Percentiles rank a stretch among this genome's conserved stretches.
Evolutionary conservation across 2,113 vertebrate genomes (phyloP).

Genomic region (Ammodytes marinus): DNA sequence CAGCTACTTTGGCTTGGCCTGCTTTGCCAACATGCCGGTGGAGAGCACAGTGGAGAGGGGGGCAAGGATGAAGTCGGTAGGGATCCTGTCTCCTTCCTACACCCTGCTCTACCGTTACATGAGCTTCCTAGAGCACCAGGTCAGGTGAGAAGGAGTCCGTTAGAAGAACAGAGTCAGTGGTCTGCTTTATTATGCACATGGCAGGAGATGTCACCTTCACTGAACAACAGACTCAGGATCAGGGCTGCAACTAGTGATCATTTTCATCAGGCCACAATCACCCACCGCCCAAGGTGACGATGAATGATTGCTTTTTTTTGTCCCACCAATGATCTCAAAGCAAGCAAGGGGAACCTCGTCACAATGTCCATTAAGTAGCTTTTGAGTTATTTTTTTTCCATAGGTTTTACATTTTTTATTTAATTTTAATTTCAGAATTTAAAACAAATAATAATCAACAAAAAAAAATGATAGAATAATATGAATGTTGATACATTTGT

Average conservation of each 20-base stretch:
- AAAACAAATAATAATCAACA: too few species aligned
- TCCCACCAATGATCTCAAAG: too few species aligned
- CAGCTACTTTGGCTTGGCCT: constrained; percentile 93
- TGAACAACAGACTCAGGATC: neutral
- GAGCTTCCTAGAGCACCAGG: constrained; percentile 98
- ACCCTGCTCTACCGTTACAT: constrained; percentile 95
- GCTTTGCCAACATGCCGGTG: constrained; percentile 97
- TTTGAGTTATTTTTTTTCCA: neutral
- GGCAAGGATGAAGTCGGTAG: constrained; percentile 96
- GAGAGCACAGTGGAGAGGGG: constrained; percentile 94
- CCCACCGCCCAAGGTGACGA: too few species aligned
- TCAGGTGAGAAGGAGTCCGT: constrained; percentile 86
- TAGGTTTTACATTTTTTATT: too few species aligned
- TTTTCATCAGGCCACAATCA: neutral
- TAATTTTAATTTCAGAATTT: too few species aligned
- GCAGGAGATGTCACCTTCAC: neutral
- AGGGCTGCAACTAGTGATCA: neutral
- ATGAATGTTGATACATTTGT: too few species aligned
- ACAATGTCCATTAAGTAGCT: neutral
- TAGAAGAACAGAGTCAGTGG: neutral
- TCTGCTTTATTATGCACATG: neutral
- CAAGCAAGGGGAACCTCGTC: neutral
- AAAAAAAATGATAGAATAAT: too few species aligned
- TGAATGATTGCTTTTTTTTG: neutral
- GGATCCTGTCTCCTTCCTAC: constrained; percentile 95